Conservation (phyloP, 2,113 vertebrate species). For the Cisticola juncidis region DNA sequence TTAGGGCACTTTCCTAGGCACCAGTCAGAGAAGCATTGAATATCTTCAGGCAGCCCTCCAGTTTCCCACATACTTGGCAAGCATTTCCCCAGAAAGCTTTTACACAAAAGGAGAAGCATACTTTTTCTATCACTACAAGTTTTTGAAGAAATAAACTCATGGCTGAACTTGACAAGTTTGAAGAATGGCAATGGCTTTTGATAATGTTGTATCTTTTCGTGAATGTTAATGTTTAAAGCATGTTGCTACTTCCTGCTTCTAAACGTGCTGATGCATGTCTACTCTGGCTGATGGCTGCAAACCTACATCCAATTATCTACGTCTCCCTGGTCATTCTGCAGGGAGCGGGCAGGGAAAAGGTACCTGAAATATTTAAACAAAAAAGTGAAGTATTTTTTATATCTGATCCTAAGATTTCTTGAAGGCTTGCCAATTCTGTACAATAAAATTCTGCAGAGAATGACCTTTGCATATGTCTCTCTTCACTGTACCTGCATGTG, state of each 20-base stretch:
- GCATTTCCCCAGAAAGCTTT: background rate
- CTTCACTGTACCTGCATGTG: background rate
- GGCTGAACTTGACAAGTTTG: background rate
- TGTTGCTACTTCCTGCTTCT: background rate
- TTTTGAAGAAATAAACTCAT: background rate
- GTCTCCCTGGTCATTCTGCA: background rate
- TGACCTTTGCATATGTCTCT: background rate
- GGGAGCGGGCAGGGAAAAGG: background rate
- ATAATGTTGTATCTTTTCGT: background rate
- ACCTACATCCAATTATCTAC: background rate
- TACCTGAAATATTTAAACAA: background rate
- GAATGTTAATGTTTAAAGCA: background rate
- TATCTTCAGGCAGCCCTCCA: background rate
- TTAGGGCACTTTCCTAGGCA: background rate
- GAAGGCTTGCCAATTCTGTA: background rate
- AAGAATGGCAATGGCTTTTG: background rate
- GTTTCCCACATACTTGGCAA: background rate
- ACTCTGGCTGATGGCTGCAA: background rate
- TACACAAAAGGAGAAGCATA: background rate
- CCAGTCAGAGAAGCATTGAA: background rate
- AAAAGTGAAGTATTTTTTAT: background rate
- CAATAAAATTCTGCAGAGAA: background rate
- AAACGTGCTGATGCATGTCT: background rate
- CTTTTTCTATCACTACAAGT: background rate
- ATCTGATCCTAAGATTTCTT: background rate